Evolutionary conservation across 2,797 vertebrate species (phyloP), one percentile per base, ranked within the genome.

Genomic region (Sandelia bainsii): DNA sequence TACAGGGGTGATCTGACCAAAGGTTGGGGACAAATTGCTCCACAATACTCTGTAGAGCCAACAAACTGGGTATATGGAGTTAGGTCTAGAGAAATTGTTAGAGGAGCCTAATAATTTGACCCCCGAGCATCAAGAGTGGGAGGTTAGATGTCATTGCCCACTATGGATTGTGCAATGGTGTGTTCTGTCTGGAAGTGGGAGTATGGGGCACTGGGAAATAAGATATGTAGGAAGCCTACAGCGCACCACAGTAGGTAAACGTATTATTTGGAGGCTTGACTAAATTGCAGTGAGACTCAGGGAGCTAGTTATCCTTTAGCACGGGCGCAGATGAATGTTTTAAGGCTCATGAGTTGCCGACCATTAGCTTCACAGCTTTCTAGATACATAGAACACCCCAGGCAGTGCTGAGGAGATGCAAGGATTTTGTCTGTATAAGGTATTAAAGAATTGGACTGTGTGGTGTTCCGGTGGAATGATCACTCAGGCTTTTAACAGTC

Each of bases 271-370:
- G 52, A 82, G 80, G 70, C 75, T 77, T 80, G 69, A 72, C 76
- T 89, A 91, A 91, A 93, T 92, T 93, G 91, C 77, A 6, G 50
- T 69, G 93, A 92, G 92, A 90, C 90, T 85, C 52, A 0, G 91
- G 89, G 90, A 92, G 82, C 88, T 86, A 80, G 85, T 92, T 91
- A 89, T 79, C 81, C 75, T 67, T 60, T 67, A 74, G 78, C 65
- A 74, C 75, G 62, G 64, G 48, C 13, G 13, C 77, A 87, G 86
- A 90, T 87, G 62, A 92, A 89, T 89, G 87, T 82, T 56, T 75
- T 80, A 82, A 77, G 75, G 83, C 67, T 85, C 69, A 48, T 57
- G 56, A 67, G 56, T 59, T 77, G 74, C 61, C 32, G 23, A 69
- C 71, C 79, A 80, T 82, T 89, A 87, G 78, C 61, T 74, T 52